phyloP scores from a whole-genome alignment of 2,113 vertebrate species.

The Oryzias melastigma region DNA sequence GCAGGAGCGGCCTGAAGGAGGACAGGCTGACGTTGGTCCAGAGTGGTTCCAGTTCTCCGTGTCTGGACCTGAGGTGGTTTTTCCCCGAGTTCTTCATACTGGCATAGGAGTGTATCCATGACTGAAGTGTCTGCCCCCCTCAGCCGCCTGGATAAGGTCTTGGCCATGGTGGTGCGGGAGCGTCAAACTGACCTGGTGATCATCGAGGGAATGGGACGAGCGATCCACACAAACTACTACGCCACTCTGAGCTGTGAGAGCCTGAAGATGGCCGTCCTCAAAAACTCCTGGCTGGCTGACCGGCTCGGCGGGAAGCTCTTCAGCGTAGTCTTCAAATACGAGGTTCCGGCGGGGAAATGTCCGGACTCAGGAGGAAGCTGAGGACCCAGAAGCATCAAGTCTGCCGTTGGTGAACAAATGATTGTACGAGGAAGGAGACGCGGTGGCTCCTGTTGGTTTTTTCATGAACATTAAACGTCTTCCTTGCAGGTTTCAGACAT shows the following conservation, averaged over 20 bases:
- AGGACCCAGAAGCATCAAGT: constrained; percentile 26
- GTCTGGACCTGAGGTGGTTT: constrained; percentile 88
- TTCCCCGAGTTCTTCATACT: background rate
- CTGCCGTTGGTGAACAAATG: constrained; percentile 2
- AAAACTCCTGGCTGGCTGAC: constrained; percentile 97
- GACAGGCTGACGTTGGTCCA: constrained; percentile 87
- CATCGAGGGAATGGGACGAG: constrained; percentile 97
- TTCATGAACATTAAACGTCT: constrained; percentile 9
- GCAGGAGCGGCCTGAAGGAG: constrained; percentile 82
- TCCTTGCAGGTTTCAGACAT: constrained; percentile 13
- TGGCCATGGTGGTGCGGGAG: constrained; percentile 87
- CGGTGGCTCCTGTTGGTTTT: constrained; percentile 4
- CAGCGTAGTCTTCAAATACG: constrained; percentile 98
- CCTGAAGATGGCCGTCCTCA: constrained; percentile 96
- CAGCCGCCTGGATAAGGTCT: constrained; percentile 92
- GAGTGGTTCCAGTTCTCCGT: constrained; percentile 95
- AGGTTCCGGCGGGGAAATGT: constrained; percentile 75
- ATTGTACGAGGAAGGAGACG: constrained; percentile 28
- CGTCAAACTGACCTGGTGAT: constrained; percentile 90
- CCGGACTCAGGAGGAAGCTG: background rate
- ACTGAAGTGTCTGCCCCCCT: background rate
- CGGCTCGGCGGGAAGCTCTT: constrained; percentile 94
- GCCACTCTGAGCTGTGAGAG: constrained; percentile 90
- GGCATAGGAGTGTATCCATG: background rate
- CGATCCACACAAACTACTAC: constrained; percentile 96